Evolutionary conservation across 2,888 invertebrate genomes (phyloP), one percentile per base, ranked within the genome.

Genomic region (Ornithoptera priamus): DNA sequence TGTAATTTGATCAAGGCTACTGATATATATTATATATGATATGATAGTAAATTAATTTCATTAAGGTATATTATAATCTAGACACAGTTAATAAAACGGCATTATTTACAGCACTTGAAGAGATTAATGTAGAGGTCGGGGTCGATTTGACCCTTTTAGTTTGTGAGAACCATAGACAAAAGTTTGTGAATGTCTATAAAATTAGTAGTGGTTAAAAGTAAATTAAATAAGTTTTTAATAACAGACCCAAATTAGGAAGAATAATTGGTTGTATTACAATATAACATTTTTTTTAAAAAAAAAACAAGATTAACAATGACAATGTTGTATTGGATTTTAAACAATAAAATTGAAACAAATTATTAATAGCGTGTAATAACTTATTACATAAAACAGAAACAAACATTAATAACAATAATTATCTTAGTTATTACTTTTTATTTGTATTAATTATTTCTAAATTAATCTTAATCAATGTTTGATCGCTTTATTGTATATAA

Each of bases 81-180:
- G 30, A 24, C 18, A 68, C 69, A 70, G 75, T 74, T 75, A 73
- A 74, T 74, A 76, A 72, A 66, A 66, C 73, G 73, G 72, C 74
- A 74, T 77, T 77, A 75, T 72, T 72, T 67, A 71, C 59, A 68
- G 74, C 70, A 75, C 72, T 74, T 74, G 68, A 71, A 74, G 78
- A 80, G 82, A 85, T 83, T 82, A 85, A 85, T 85, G 84, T 80
- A 84, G 81, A 80, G 75, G 80, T 80, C 80, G 69, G 81, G 81
- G 80, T 79, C 76, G 73, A 75, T 77, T 77, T 75, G 75, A 82
- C 83, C 85, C 81, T 77, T 76, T 22, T 73, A 76, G 77, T 76
- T 73, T 75, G 74, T 75, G 71, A 68, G 76, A 77, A 75, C 80
- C 75, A 74, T 68, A 73, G 73, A 75, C 68, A 76, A 72, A 76